phyloP scores from a whole-genome alignment of 2,113 vertebrate species.

The Lasiurus cinereus region DNA sequence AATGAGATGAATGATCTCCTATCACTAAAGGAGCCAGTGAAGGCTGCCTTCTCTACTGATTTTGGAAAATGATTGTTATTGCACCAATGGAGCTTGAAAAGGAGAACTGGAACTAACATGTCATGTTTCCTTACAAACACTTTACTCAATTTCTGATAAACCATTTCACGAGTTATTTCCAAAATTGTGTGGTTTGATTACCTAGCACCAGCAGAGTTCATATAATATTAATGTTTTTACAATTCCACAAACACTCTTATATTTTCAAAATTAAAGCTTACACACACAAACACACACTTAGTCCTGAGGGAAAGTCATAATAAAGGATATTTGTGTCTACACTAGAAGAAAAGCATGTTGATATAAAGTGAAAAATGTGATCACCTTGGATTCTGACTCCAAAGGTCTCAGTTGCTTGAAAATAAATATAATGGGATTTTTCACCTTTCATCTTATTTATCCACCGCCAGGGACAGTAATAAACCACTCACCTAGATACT shows the following conservation, averaged over 20 bases:
- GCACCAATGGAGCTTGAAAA: neutral
- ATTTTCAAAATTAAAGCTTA: conserved; percentile 41
- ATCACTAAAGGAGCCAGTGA: neutral
- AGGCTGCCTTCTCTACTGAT: neutral
- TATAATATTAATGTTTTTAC: neutral
- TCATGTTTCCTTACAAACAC: neutral
- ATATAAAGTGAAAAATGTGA: neutral
- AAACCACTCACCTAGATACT: neutral
- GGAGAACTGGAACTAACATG: neutral
- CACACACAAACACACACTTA: too few species aligned
- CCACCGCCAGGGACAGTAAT: neutral
- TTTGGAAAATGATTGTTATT: neutral
- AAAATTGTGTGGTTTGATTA: neutral
- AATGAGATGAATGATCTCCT: neutral
- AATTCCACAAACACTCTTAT: neutral
- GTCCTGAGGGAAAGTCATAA: neutral
- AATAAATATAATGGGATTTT: conserved; percentile 35
- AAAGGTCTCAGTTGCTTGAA: conserved; percentile 30
- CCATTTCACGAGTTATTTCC: conserved; percentile 3
- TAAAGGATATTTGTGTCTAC: neutral
- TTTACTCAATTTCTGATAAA: neutral
- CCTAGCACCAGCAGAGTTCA: neutral
- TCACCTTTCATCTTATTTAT: conserved; percentile 10
- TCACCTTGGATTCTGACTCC: conserved; percentile 15
- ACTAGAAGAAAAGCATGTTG: conserved; percentile 14